Conservation (phyloP, 1,140 invertebrate genomes). For the Formica selysi region DNA sequence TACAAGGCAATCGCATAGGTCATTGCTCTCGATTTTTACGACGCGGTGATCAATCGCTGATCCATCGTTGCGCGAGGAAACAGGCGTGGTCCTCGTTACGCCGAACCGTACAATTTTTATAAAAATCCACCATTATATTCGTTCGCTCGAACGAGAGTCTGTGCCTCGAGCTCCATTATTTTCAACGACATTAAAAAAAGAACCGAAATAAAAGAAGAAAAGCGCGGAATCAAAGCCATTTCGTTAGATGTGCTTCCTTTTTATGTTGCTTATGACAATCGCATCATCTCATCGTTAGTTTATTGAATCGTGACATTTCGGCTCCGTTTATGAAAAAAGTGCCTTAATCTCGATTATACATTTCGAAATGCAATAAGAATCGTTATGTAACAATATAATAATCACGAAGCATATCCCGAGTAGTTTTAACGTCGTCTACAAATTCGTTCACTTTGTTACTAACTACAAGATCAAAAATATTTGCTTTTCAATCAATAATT, state of each 20-base stretch:
- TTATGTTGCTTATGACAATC: slow-evolving; percentile 54
- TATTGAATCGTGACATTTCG: slow-evolving; percentile 62
- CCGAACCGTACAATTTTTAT: slow-evolving; percentile 53
- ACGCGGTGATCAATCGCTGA: slow-evolving; percentile 47
- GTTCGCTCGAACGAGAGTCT: slow-evolving; percentile 53
- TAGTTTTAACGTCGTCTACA: not conserved
- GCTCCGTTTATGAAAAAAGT: not conserved
- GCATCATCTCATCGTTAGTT: slow-evolving; percentile 46
- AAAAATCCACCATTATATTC: slow-evolving; percentile 59
- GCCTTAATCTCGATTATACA: slow-evolving; percentile 19
- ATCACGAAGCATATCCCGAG: not conserved
- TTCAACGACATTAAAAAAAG: slow-evolving; percentile 48
- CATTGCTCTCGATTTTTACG: slow-evolving; percentile 52
- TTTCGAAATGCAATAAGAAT: not conserved
- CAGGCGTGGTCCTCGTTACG: slow-evolving; percentile 54
- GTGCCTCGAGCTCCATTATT: slow-evolving; percentile 52
- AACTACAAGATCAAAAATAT: not conserved
- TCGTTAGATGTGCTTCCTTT: slow-evolving; percentile 18
- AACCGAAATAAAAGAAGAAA: slow-evolving; percentile 14
- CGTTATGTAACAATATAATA: not conserved
- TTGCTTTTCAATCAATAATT: not conserved
- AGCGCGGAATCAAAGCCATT: slow-evolving; percentile 27
- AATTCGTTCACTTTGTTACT: not conserved
- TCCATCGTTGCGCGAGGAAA: slow-evolving; percentile 35
- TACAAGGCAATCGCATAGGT: slow-evolving; percentile 2